These are phyloP conservation scores for Lacerta viridis DNA, from an alignment of 2,797 vertebrate genomes.

Conservation along the genomic window DNA sequence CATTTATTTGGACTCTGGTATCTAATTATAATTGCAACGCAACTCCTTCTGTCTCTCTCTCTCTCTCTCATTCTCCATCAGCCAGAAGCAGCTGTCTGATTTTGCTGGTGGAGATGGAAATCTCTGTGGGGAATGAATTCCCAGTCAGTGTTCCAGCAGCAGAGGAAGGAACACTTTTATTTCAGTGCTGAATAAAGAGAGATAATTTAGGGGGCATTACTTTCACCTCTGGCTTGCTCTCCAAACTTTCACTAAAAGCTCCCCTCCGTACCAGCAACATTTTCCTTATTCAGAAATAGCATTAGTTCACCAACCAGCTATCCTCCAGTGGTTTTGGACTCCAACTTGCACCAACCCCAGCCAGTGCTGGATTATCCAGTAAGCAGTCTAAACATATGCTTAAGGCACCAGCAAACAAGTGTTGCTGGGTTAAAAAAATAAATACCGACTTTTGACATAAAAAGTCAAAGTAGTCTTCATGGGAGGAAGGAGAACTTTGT, in stretches of 20 bases:
- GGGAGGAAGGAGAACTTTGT: too few species aligned
- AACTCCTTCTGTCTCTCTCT: background rate
- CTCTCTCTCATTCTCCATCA: background rate
- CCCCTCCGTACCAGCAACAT: background rate
- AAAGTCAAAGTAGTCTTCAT: too few species aligned
- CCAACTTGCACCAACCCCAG: too few species aligned
- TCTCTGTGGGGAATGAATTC: background rate
- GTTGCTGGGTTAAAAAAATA: too few species aligned
- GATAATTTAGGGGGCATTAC: background rate
- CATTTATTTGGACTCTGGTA: slow-evolving; percentile 30
- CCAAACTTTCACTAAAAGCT: background rate
- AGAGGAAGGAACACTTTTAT: background rate
- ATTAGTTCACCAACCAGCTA: too few species aligned
- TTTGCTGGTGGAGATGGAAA: background rate
- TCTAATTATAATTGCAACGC: slow-evolving; percentile 14
- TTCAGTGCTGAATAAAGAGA: background rate
- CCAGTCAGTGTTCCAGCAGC: background rate
- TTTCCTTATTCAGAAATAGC: background rate
- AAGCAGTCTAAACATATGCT: too few species aligned
- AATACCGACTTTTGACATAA: too few species aligned
- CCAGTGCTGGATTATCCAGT: too few species aligned
- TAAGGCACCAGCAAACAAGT: too few species aligned
- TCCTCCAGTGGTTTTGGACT: too few species aligned
- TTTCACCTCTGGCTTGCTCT: background rate
- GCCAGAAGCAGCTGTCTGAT: background rate